Evolutionary conservation across 2,888 invertebrate genomes (phyloP).

Genomic region (Tinea pellionella): DNA sequence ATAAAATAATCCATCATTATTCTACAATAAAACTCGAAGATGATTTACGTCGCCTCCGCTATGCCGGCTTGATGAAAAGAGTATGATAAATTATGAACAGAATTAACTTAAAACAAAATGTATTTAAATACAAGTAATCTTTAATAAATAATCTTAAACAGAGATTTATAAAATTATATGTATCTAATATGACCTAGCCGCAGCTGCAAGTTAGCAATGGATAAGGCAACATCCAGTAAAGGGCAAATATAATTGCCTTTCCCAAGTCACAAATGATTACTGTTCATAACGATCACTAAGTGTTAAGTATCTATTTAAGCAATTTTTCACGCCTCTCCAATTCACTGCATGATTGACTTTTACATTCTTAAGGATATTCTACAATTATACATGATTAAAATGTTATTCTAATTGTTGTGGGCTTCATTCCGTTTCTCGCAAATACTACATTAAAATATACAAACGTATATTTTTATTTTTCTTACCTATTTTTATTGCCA

Average conservation of each 20-base stretch:
- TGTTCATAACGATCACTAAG: not conserved
- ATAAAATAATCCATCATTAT: no score
- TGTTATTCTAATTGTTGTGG: no score
- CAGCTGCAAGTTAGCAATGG: conserved; percentile 3
- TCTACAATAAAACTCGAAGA: no score
- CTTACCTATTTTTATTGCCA: no score
- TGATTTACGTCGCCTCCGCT: no score
- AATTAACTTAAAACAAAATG: no score
- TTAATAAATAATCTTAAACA: not conserved
- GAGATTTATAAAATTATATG: not conserved
- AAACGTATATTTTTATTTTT: no score
- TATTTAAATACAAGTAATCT: not conserved
- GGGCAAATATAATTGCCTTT: conserved; percentile 2
- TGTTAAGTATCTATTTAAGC: not conserved
- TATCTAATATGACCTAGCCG: conserved; percentile 1
- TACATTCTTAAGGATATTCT: not conserved
- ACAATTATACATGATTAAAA: no score
- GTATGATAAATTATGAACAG: no score
- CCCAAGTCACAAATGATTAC: conserved; percentile 5
- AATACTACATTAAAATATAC: no score
- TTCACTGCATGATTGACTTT: not conserved
- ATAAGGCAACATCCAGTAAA: not conserved
- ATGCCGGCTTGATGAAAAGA: no score
- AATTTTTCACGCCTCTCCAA: conserved; percentile 11
- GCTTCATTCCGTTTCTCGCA: no score